These are phyloP conservation scores for Podarcis lilfordi DNA, from an alignment of 2,797 vertebrate species.

Conservation along the genomic window DNA sequence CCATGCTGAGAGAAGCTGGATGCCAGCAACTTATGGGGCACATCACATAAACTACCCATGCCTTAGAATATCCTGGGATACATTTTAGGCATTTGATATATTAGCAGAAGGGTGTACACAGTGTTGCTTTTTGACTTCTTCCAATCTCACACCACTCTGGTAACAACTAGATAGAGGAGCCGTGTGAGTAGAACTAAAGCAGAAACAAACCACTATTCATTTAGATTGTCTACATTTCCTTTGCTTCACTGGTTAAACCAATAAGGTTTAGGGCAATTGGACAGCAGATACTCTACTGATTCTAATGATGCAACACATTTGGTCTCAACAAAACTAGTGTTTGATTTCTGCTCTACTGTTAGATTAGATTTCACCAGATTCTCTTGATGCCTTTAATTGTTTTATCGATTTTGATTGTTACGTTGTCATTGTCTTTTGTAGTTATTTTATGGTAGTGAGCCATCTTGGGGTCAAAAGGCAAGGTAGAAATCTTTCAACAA, in stretches of 20 bases:
- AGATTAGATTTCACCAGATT: not conserved
- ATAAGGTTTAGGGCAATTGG: not conserved
- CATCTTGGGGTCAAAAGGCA: not conserved
- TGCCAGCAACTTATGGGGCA: too few species aligned
- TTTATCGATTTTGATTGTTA: not conserved
- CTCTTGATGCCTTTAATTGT: not conserved
- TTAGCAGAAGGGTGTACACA: not conserved
- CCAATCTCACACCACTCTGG: not conserved
- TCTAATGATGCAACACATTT: not conserved
- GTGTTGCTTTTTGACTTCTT: not conserved
- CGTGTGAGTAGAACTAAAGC: not conserved
- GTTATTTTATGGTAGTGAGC: not conserved
- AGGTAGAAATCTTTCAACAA: too few species aligned
- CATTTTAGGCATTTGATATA: not conserved
- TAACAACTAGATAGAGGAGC: not conserved
- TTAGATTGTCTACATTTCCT: not conserved
- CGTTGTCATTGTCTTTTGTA: not conserved
- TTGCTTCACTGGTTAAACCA: not conserved
- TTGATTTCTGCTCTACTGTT: not conserved
- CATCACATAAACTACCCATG: too few species aligned
- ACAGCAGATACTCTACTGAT: not conserved
- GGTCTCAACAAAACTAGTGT: not conserved
- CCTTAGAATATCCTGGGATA: not conserved
- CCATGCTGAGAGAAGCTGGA: too few species aligned
- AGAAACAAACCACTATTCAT: not conserved